Base-by-base conservation (phyloP, 1,140 invertebrate species). In the Drosophila serrata region DNA sequence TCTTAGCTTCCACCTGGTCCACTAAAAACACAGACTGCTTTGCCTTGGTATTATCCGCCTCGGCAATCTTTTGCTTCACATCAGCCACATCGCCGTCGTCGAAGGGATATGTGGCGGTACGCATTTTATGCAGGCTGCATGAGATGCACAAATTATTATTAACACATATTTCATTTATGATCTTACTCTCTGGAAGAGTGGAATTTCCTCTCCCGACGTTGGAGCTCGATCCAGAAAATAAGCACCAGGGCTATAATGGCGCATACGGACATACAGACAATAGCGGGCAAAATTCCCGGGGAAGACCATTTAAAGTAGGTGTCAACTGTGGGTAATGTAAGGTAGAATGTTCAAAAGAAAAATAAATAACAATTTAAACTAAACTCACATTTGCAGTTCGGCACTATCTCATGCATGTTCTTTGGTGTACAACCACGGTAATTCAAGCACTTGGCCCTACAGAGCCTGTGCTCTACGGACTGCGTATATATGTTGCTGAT, bases 1-100 rank as follows among this genome's bases (percentile, higher is more conserved):
- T 27, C 7, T 56, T 55, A 7, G 58, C 67, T 51, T 92, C 91
- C 9, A 92, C 65, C 46, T 92, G 91, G 75, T 92, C 91, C 3
- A 92, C 91, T 35, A 92, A 33, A 56, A 91, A 75, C 3, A 84
- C 79, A 2, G 88, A 79, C 37, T 86, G 81, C 35, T 82, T 85
- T 15, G 82, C 85, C 15, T 80, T 81, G 49, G 56, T 49, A 51
- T 78, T 69, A 29, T 91, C 85, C 24, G 82, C 79, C 5, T 81
- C 56, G 19, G 91, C 87, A 33, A 92, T 88, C 33, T 79, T 82
- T 2, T 75, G 67, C 29, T 90, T 92, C 13, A 92, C 82, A 67
- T 91, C 81, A 7, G 90, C 79, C 33, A 92, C 91, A 65, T 88
- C 87, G 12, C 64, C 63, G 65, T 92, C 91, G 61, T 92, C 91